A percentile compares a stretch with the other conserved stretches of the same genome.
phyloP scores from a whole-genome alignment of 2,797 vertebrate genomes.

The Gobio occitaniae region DNA sequence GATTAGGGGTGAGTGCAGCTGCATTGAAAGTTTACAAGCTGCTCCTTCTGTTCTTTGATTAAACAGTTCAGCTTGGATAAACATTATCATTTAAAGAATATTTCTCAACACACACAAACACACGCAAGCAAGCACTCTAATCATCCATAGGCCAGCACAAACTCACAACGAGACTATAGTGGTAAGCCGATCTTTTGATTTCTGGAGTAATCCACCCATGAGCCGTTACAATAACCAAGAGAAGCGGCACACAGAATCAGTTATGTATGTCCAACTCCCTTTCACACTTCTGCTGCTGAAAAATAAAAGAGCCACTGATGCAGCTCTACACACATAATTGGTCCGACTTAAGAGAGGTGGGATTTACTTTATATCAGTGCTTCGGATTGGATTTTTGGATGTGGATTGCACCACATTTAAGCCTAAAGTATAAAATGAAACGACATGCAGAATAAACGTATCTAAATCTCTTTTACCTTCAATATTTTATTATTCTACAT shows the following conservation, averaged over 20 bases:
- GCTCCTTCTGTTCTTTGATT: slow-evolving; percentile 58
- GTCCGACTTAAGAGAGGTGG: slow-evolving; percentile 19
- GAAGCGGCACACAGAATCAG: slow-evolving; percentile 19
- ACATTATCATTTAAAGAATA: slow-evolving; percentile 43
- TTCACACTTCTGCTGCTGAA: slow-evolving; percentile 16
- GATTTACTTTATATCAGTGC: slow-evolving; percentile 42
- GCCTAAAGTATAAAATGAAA: slow-evolving; percentile 5
- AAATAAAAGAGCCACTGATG: slow-evolving; percentile 38
- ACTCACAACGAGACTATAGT: slow-evolving; percentile 26
- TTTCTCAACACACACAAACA: slow-evolving; percentile 36
- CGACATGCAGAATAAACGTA: background rate
- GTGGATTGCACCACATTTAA: background rate
- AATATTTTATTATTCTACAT: background rate
- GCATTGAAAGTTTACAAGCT: slow-evolving; percentile 58
- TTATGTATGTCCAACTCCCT: slow-evolving; percentile 29
- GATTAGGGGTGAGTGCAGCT: slow-evolving; percentile 49
- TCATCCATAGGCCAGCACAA: slow-evolving; percentile 22
- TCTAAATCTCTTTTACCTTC: background rate
- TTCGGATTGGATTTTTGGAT: slow-evolving; percentile 21
- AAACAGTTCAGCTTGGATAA: slow-evolving; percentile 58
- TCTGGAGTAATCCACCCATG: slow-evolving; percentile 49
- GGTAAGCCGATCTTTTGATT: slow-evolving; percentile 54
- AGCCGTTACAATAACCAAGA: slow-evolving; percentile 44
- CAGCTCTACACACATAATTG: slow-evolving; percentile 32
- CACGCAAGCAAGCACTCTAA: slow-evolving; percentile 11